Evolutionary conservation across 2,113 vertebrate genomes (phyloP), one percentile per base, ranked within the genome.

Genomic region (Stigmatopora nigra): DNA sequence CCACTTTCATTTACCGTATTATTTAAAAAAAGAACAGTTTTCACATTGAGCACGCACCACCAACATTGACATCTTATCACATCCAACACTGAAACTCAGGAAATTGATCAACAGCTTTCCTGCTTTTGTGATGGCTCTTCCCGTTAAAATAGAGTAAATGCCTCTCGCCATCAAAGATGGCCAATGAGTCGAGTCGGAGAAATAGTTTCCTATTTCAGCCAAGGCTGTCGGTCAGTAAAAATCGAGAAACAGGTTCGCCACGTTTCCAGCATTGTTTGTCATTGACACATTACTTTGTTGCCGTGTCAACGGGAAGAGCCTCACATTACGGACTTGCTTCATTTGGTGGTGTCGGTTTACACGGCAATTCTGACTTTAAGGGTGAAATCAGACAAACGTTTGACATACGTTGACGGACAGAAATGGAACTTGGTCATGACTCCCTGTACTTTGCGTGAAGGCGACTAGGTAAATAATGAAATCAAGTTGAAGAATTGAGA

Each of bases 321-420:
- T 80, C 58, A 64, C 70, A 65, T 80, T 72, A 78, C 10, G 14
- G 31, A 20, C 19, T 47, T 16, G 56, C 62, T 72, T 31, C 35
- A 64, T 67, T 47, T 45, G 25, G 2, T 31, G 25, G 25, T 31
- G 25, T 31, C 25, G 25, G 25, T 31, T 31, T 31, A 31, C 25
- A 31, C 25, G 25, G 1, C 25, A 31, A 31, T 31, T 31, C 25
- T 31, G 25, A 31, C 25, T 31, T 31, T 31, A 31, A 31, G 2
- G 25, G 25, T 31, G 25, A 13, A 48, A 48, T 13, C 6, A 1
- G 16, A 48, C 25, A 2, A 2, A 31, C 3, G 25, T 31, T 31
- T 31, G 3, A 31, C 25, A 2, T 31, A 31, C 25, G 25, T 31
- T 3, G 25, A 31, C 25, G 25, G 25, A 1, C 25, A 31, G 25